Evolutionary conservation across 2,113 vertebrate species (phyloP).

Genomic region (Entomyzon cyanotis): DNA sequence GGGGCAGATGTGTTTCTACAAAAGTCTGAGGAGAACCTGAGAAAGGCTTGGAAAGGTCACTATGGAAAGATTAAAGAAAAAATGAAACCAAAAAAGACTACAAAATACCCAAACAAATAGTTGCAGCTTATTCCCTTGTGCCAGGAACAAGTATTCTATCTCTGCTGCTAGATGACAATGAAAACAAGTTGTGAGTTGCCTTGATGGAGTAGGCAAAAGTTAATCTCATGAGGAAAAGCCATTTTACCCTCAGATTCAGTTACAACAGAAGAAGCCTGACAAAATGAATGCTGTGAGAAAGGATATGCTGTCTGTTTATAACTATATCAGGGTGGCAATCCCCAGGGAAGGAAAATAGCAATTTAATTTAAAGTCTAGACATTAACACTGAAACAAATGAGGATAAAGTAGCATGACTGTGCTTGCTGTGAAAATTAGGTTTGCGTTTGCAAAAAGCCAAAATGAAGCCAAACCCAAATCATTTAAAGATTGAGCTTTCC

Average conservation of each 20-base stretch:
- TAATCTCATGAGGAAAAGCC: background rate
- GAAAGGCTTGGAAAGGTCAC: background rate
- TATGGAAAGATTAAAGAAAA: background rate
- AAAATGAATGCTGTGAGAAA: background rate
- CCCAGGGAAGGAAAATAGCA: background rate
- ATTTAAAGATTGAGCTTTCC: background rate
- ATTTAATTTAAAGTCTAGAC: slow-evolving; percentile 29
- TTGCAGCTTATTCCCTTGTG: background rate
- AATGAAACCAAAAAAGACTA: background rate
- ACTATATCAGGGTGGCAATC: background rate
- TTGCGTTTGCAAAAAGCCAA: background rate
- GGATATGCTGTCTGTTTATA: background rate
- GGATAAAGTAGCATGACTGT: background rate
- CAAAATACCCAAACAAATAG: background rate
- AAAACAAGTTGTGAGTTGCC: background rate
- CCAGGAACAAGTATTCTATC: background rate
- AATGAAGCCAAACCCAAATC: background rate
- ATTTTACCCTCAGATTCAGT: background rate
- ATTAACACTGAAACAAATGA: slow-evolving; percentile 12
- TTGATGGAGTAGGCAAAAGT: background rate
- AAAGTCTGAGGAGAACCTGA: background rate
- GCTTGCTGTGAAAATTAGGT: background rate
- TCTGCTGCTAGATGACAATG: background rate
- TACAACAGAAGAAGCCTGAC: background rate
- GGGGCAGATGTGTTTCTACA: background rate